A percentile compares a stretch with the other conserved stretches of the same genome.
Evolutionary conservation across 2,113 vertebrate species (phyloP).

Genomic region (Pelecanus crispus): DNA sequence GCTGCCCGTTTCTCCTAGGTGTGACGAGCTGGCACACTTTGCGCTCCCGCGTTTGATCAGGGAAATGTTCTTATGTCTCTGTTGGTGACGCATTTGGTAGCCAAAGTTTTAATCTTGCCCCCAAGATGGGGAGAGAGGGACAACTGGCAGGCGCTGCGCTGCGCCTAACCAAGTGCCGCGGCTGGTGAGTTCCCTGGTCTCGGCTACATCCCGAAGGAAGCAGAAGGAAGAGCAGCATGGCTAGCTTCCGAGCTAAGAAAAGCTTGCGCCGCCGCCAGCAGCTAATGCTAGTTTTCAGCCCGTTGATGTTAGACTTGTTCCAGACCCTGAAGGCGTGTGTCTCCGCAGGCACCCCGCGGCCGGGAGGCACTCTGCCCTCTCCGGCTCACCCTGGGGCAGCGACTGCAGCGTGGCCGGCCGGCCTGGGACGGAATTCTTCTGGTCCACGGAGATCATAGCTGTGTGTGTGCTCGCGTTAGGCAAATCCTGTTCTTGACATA

Average conservation of each 20-base stretch:
- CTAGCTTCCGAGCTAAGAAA: background rate
- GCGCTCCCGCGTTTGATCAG: background rate
- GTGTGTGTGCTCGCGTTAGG: background rate
- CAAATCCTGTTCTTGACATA: background rate
- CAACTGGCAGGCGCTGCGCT: background rate
- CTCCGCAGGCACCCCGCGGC: background rate
- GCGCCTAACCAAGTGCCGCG: background rate
- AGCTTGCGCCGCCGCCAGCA: background rate
- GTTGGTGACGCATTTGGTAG: background rate
- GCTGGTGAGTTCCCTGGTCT: background rate
- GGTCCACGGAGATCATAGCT: background rate
- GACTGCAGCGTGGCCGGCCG: rapidly evolving
- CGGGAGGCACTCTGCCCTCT: background rate
- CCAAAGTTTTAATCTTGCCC: background rate
- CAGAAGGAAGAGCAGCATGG: conserved; percentile 4
- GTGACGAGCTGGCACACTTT: background rate
- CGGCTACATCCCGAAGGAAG: background rate
- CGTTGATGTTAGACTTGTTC: background rate
- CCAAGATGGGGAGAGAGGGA: background rate
- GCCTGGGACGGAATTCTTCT: background rate
- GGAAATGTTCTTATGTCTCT: background rate
- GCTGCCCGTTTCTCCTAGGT: rapidly evolving
- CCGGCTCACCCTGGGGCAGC: background rate
- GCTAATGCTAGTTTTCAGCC: background rate
- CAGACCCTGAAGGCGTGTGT: rapidly evolving